Base-by-base conservation (phyloP, 2,888 invertebrate genomes). In the Torymus auratus region DNA sequence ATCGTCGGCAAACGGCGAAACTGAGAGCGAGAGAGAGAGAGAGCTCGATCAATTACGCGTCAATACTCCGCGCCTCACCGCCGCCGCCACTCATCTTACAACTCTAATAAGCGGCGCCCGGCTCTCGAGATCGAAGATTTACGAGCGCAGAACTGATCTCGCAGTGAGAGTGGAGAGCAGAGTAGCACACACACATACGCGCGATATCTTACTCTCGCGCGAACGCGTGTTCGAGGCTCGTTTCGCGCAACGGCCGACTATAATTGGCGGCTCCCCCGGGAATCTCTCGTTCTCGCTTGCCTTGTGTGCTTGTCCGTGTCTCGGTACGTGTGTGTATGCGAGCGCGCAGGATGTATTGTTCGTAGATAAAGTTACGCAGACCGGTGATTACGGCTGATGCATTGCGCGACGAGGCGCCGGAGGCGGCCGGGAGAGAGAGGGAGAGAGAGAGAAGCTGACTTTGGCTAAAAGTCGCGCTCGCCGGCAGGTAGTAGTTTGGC, bases 301-400 rank as follows among this genome's bases (percentile, higher is more conserved):
- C 7, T 28, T 28, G 28, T 28, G 7, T 28, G 28, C 3, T 28
- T 2, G 28, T 28, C 28, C 3, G 7, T 28, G 28, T 28, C 28
- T 28, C 28, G 1, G 28, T 28, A 28, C 7, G 7, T 28, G 28
- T 28, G 7, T 28, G 28, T 28, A 7, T 28, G 28, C 7, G 53
- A 4, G 14, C 23, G n/a, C 23, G 13, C 62, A 55, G 64, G 74
- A 80, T 74, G 64, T 74, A 76, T 80, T 71, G 80, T 71, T 80
- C 55, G 20, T 15, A 73, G 81, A 81, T 77, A 81, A 78, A 81
- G 78, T 81, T 78, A 64, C 69, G 70, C 81, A 53, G 65, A 70
- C 75, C 65, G 71, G 70, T 77, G 81, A 78, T 81, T 81, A 78
- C 73, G 60, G 56, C 64, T 78, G 80, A 80, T 80, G 67, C 80